Conservation (phyloP, 2,797 vertebrate species). For the Tachyglossus aculeatus region DNA sequence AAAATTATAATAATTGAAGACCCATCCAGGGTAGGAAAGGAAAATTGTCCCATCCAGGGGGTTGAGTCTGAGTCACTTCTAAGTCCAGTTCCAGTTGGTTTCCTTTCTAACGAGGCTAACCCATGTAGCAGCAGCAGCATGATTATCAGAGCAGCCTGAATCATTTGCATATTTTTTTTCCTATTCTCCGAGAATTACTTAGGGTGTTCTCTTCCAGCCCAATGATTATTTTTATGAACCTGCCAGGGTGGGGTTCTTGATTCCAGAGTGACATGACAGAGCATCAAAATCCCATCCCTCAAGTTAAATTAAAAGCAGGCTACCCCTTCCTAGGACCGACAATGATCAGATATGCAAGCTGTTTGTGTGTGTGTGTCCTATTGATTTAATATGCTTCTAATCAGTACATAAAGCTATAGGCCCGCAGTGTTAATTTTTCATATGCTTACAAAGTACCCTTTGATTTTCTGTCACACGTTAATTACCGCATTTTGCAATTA, state of each 20-base stretch:
- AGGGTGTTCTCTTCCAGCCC: slow-evolving; percentile 45
- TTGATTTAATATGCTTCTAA: slow-evolving; percentile 90
- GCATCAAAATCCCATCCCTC: slow-evolving; percentile 45
- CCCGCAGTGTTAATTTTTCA: slow-evolving; percentile 93
- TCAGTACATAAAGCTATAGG: slow-evolving; percentile 89
- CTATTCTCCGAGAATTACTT: slow-evolving; percentile 39
- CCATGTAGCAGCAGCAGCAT: slow-evolving; percentile 28
- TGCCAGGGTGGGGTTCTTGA: slow-evolving; percentile 31
- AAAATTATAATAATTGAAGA: background rate
- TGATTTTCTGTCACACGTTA: slow-evolving; percentile 99
- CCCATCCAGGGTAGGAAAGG: background rate
- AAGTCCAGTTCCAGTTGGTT: slow-evolving; percentile 22
- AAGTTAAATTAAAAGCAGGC: slow-evolving; percentile 46
- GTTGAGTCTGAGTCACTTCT: background rate
- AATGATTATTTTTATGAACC: slow-evolving; percentile 38
- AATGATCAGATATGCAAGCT: slow-evolving; percentile 75
- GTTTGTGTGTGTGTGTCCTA: slow-evolving; percentile 84
- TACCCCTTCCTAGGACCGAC: slow-evolving; percentile 54
- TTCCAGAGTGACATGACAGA: slow-evolving; percentile 52
- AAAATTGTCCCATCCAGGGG: slow-evolving; percentile 32
- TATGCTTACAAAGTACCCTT: slow-evolving; percentile 97
- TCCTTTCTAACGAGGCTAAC: slow-evolving; percentile 60
- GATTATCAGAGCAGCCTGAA: slow-evolving; percentile 24
- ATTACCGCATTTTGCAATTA: slow-evolving; percentile 98
- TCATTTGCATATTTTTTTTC: slow-evolving; percentile 43